Percentiles rank a stretch among this genome's conserved stretches.
Evolutionary conservation across 37 sponge, comb jelly and placozoan species (phyloP).

Genomic region (Hexactinellida sp.): DNA sequence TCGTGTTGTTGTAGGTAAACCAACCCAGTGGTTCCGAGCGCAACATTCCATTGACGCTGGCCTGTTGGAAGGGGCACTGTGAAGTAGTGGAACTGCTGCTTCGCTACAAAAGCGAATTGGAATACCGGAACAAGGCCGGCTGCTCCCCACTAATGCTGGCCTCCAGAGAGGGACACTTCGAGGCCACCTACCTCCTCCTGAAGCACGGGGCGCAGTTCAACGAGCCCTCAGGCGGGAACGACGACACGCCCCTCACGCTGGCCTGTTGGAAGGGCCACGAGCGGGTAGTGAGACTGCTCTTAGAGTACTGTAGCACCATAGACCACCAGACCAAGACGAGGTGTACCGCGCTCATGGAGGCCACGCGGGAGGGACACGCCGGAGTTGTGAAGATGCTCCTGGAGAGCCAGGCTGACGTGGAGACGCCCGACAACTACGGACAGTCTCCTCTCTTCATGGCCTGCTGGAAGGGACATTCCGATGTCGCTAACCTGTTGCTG

Average conservation of each 20-base stretch:
- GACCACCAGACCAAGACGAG: conserved; percentile 96
- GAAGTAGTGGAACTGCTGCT: conserved; percentile 83
- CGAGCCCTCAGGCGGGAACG: conserved; percentile 79
- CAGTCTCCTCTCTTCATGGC: conserved; percentile 99
- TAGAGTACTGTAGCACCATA: conserved; percentile 38
- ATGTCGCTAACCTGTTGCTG: conserved; percentile 76
- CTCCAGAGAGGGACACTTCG: conserved; percentile 82
- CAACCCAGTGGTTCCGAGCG: conserved; percentile 86
- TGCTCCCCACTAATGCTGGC: conserved; percentile 98
- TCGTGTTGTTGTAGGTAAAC: conserved; percentile 63
- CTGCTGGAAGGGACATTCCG: conserved; percentile 96
- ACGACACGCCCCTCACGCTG: conserved; percentile 90
- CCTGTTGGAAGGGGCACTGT: conserved; percentile 95
- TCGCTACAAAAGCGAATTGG: conserved; percentile 62
- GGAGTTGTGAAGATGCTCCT: conserved; percentile 74
- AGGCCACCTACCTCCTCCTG: conserved; percentile 71
- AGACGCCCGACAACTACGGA: conserved; percentile 99
- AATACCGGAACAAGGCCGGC: conserved; percentile 95
- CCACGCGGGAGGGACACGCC: conserved; percentile 74
- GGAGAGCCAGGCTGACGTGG: conserved; percentile 80
- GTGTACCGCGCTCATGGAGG: conserved; percentile 37
- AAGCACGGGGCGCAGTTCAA: conserved; percentile 76
- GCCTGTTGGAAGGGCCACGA: conserved; percentile 93
- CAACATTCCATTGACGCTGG: conserved; percentile 91
- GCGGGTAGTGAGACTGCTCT: conserved; percentile 56